Evolutionary conservation across 2,113 vertebrate genomes (phyloP), one percentile per base, ranked within the genome.

Genomic region (Callipepla californica): DNA sequence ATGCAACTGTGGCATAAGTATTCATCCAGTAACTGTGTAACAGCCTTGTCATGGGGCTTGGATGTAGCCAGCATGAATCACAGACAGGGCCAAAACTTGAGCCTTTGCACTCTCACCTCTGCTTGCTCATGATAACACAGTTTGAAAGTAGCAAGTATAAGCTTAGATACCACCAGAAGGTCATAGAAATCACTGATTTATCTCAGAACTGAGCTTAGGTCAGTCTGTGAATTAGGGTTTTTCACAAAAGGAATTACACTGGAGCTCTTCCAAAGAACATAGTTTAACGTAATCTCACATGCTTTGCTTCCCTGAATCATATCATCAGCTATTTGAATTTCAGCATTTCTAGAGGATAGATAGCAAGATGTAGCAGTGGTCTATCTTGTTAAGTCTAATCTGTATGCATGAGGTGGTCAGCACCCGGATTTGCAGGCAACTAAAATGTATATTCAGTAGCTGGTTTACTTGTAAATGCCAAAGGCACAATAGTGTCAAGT

Each of bases 391-490:
- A 80, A n/a, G 76, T 77, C 87, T 94, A 87, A 93, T 93, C 87
- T 67, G 55, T 58, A 47, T 58, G 81, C 72, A 13, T 1, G 0
- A 79, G 67, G 23, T 81, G 89, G 21, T 45, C 40, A 38, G 80
- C 45, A 91, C 65, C 66, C 91, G 75, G 51, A 73, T 87, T 93
- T 90, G 44, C 88, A 89, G 72, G 63, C 79, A 83, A 50, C 36
- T 38, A 80, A 94, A 91, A 79, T 77, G 75, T 69, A 51, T 95
- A 78, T 23, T 94, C 94, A 84, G 44, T 62, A 45, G 80, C 78
- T 81, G 93, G 85, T 55, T 95, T 89, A 44, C 66, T 90, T 93
- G 48, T 76, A 84, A 93, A 91, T 85, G 90, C 86, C 94, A 95
- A 95, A 89, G 80, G 68, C 79, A 23, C 19, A 6, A 47, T 88